Evolutionary conservation across 2,888 invertebrate genomes (phyloP).

Genomic region (Diarsia rubi): DNA sequence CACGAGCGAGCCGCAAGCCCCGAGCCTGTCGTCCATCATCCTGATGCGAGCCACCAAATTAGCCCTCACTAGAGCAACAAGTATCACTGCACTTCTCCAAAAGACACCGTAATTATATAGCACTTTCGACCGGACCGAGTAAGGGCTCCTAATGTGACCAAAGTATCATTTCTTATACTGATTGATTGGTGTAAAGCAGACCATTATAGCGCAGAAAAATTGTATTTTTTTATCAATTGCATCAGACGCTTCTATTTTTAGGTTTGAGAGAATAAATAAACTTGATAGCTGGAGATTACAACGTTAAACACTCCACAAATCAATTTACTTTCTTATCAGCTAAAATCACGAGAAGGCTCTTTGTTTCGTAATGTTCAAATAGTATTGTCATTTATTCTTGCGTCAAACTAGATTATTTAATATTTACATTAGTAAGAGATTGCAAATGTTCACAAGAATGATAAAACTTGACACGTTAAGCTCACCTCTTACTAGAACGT

Average conservation of each 20-base stretch:
- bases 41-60: constrained; percentile 42
- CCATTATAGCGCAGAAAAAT: background rate
- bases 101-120: constrained; percentile 31
- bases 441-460: constrained; percentile 38
- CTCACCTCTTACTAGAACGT: constrained; percentile 32
- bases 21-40: constrained; percentile 44
- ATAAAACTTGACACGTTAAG: constrained; percentile 60
- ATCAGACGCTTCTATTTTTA: background rate
- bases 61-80: constrained; percentile 24
- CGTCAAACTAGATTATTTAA: constrained; percentile 16
- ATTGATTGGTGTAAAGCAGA: background rate
- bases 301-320: constrained; percentile 27
- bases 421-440: constrained; percentile 37
- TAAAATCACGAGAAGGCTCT: constrained; percentile 17
- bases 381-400: constrained; percentile 50
- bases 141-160: constrained; percentile 1
- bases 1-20: constrained; percentile 57
- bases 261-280: constrained; percentile 4
- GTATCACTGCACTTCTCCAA: constrained; percentile 8
- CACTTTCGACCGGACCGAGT: constrained; percentile 19
- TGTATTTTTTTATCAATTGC: background rate
- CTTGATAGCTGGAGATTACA: constrained; percentile 7
- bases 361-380: constrained; percentile 46
- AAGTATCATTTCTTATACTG: background rate
- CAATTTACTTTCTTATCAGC: constrained; percentile 33